Base-by-base conservation (phyloP, 2,797 vertebrate genomes). In the Brotula barbata region DNA sequence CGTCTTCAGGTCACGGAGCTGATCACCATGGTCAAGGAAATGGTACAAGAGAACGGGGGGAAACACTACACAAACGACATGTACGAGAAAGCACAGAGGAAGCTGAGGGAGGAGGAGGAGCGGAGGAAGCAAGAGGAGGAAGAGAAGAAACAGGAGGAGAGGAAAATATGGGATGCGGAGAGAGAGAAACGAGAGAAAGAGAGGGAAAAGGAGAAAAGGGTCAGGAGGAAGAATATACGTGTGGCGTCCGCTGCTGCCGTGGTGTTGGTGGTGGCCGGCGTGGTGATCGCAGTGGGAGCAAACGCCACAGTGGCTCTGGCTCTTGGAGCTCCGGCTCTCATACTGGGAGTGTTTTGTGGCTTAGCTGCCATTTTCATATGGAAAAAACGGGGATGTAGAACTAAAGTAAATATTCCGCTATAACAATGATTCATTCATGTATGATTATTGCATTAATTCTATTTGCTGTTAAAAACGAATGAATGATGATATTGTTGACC, bases 31-130 rank as follows among this genome's bases (percentile, higher is more conserved):
- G 67, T 90, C 58, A 81, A 85, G 43, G 78, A 83, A 60, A 87
- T 90, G 88, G 42, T 90, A 41, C 60, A 80, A 31, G 86, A 87
- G 3, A 91, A 91, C 0, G 84, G 81, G 0, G 85, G 84, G 17
- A 86, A 85, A n/a, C 79, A 89, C 70, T 91, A 90, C 83, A 91
- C 89, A 0, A 89, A 81, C 2, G 81, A 89, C 56, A 84, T 91
- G 85, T 89, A 89, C 9, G 81, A 88, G 47, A 81, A 58, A 31
- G 88, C 83, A 41, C 84, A 91, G 75, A 67, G 68, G n/a, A 87
- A 78, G 73, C 73, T 88, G 41, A 66, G 43, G 17, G 82, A 88
- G 45, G 85, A 90, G 68, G 77, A 87, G 73, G 82, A 87, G 54
- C 71, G 12, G 5, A 76, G 15, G 53, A 77, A 50, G 3, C 76